Evolutionary conservation across 23 tunicate genomes (phyloP), one percentile per base, ranked within the genome.

Genomic region (Clavelina lepadiformis): DNA sequence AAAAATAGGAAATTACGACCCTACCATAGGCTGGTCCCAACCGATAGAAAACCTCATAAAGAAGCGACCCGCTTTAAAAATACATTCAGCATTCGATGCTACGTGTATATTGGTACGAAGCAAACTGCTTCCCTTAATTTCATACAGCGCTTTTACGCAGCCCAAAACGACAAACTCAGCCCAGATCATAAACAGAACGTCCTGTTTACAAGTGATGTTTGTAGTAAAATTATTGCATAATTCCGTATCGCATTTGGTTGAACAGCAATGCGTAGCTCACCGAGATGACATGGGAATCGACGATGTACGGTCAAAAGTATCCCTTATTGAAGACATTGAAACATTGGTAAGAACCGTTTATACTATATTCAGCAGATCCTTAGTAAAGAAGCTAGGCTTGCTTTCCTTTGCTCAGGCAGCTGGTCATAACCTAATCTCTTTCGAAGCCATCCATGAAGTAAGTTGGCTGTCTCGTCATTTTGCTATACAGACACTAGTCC

Each of bases 241-340:
- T 67, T 44, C 58, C 28, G 19, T 18, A 6, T n/a, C 60, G 29
- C 59, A 67, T 46, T 20, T 67, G 47, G 59, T 67, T 67, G 72
- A 67, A 67, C 72, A 67, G 72, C 72, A 45, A 32, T 67, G 72
- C 72, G 72, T 67, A 67, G 72, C 72, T 67, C 72, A 67, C 59
- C 31, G 32, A 67, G 59, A 67, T 23, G 72, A 67, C 72, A 58
- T 67, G 59, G 70, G 70, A 64, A 64, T 64, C 70, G 31, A 67
- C 72, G 59, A 67, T 24, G 72, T 58, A 31, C 47, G 59, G 72
- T 67, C 72, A 7, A 18, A 44, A 67, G 72, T 67, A 3, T 67
- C 72, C n/a, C 72, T 67, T 67, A 67, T 67, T 58, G 58, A 67
- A 7, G 72, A 67, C 59, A 67, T 67, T 67, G 30, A 46, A 67